These are phyloP conservation scores for Elegia similella DNA, from an alignment of 2,888 invertebrate species.

Conservation along the genomic window DNA sequence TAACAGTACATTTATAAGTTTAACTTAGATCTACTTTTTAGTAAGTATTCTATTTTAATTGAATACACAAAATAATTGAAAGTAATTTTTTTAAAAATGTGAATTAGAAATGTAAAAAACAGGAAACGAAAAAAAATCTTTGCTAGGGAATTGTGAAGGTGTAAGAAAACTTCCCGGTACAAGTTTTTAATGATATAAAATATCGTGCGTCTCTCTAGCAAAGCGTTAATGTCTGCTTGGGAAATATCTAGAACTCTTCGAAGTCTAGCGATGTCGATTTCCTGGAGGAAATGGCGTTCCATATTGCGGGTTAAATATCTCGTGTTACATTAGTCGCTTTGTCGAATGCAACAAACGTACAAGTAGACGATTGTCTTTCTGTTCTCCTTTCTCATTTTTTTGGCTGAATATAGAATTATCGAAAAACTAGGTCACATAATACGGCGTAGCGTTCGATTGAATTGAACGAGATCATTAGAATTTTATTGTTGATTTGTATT, in stretches of 20 bases:
- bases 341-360: not conserved
- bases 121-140: not conserved
- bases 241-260: slow-evolving; percentile 6
- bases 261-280: slow-evolving; percentile 22
- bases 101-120: no score
- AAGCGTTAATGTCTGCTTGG: not conserved
- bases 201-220: not conserved
- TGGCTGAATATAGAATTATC: no score
- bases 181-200: not conserved
- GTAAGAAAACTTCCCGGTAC: not conserved
- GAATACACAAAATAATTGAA: no score
- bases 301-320: slow-evolving; percentile 15
- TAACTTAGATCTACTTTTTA: no score
- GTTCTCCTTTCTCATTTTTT: not conserved
- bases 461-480: no score
- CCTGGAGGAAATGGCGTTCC: slow-evolving; percentile 26
- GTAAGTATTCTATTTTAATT: no score
- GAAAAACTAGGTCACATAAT: no score
- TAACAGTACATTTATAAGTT: no score
- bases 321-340: not conserved
- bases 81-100: no score
- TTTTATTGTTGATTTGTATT: no score
- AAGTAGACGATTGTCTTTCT: not conserved
- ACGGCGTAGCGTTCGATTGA: no score
- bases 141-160: not conserved